A percentile compares a stretch with the other conserved stretches of the same genome.
These are phyloP conservation scores for Leptopilina drosophilae DNA, from an alignment of 2,888 invertebrate genomes.

Conservation along the genomic window DNA sequence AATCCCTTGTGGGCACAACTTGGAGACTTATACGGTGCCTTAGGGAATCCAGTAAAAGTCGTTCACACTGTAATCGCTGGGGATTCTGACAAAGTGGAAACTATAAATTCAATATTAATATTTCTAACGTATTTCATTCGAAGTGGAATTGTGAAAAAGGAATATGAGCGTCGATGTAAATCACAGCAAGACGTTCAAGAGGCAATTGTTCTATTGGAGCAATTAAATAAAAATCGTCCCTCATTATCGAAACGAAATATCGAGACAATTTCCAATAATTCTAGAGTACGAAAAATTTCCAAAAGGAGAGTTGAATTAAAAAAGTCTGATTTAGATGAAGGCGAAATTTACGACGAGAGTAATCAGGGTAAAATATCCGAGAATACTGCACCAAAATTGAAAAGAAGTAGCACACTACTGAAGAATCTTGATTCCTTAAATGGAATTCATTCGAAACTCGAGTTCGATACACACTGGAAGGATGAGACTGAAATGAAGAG, in stretches of 20 bases:
- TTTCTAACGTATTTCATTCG: slow-evolving; percentile 91
- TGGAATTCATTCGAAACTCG: slow-evolving; percentile 23
- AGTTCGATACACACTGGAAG: slow-evolving; percentile 44
- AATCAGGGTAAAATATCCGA: slow-evolving; percentile 44
- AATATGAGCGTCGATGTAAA: slow-evolving; percentile 64
- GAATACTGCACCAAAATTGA: slow-evolving; percentile 56
- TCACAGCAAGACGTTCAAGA: slow-evolving; percentile 67
- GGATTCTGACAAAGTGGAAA: slow-evolving; percentile 80
- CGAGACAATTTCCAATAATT: slow-evolving; percentile 44
- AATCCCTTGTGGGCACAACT: slow-evolving; percentile 95
- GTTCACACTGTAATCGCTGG: slow-evolving; percentile 90
- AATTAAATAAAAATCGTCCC: slow-evolving; percentile 60
- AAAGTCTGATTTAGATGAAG: background rate
- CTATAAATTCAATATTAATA: slow-evolving; percentile 86
- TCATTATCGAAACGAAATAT: slow-evolving; percentile 50
- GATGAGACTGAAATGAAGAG: slow-evolving; percentile 49
- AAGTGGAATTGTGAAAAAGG: slow-evolving; percentile 70
- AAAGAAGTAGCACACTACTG: slow-evolving; percentile 65
- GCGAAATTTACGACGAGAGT: background rate
- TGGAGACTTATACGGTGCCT: slow-evolving; percentile 90
- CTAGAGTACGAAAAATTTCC: slow-evolving; percentile 43
- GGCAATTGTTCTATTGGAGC: slow-evolving; percentile 65
- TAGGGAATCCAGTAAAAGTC: slow-evolving; percentile 87
- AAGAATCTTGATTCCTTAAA: slow-evolving; percentile 65
- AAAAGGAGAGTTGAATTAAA: slow-evolving; percentile 22